These are phyloP conservation scores for Drosophila guanche DNA, from an alignment of 1,140 invertebrate species.

Conservation along the genomic window DNA sequence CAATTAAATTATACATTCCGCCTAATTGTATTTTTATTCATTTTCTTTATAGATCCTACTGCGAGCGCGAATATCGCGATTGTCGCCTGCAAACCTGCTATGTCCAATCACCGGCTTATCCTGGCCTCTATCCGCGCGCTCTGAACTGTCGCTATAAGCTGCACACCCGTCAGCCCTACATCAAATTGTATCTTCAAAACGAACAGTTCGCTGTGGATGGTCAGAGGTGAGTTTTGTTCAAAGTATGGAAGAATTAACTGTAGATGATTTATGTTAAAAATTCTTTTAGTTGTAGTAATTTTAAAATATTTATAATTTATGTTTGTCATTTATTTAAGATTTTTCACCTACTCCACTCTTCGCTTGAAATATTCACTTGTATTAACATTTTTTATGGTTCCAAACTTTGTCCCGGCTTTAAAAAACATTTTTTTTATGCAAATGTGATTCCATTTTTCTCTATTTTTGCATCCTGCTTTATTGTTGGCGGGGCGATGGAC, in stretches of 20 bases:
- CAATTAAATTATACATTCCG: slow-evolving; percentile 67
- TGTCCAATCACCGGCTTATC: slow-evolving; percentile 95
- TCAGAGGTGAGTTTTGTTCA: slow-evolving; percentile 85
- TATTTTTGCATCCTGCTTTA: neutral
- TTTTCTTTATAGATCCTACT: slow-evolving; percentile 89
- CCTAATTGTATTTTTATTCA: slow-evolving; percentile 37
- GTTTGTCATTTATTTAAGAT: no score
- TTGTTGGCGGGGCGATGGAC: neutral
- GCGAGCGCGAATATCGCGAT: slow-evolving; percentile 92
- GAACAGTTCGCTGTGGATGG: slow-evolving; percentile 97
- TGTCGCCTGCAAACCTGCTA: slow-evolving; percentile 95
- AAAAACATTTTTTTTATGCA: slow-evolving; percentile 34
- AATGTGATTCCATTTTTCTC: slow-evolving; percentile 43
- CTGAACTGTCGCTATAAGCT: slow-evolving; percentile 95
- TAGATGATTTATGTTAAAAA: no score
- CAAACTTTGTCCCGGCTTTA: neutral
- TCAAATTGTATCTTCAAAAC: slow-evolving; percentile 96
- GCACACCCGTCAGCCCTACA: slow-evolving; percentile 93
- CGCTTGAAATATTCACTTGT: neutral
- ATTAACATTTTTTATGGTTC: neutral
- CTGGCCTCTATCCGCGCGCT: slow-evolving; percentile 94
- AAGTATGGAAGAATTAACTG: no score
- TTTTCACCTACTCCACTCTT: no score
- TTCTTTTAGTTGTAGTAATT: no score
- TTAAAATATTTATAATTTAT: no score